Conservation (phyloP, 1,140 invertebrate species). For the Drosophila rufa region DNA sequence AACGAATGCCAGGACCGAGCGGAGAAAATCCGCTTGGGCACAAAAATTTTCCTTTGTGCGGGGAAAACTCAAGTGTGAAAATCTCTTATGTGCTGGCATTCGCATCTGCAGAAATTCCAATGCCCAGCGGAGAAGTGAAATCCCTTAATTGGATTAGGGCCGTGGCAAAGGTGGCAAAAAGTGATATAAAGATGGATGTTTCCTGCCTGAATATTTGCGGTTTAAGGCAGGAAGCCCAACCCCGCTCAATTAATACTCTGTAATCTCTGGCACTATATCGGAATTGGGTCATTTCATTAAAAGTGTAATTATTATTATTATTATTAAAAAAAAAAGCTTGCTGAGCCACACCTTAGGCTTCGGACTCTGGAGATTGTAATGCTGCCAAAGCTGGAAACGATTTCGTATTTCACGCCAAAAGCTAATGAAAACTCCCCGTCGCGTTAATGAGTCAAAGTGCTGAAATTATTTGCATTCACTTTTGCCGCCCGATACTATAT, state of each 20-base stretch:
- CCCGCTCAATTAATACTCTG: conserved; percentile 11
- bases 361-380: conserved; percentile 17
- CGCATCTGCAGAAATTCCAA: conserved; percentile 63
- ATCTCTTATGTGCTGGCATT: conserved; percentile 67
- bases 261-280: conserved; percentile 22
- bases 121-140: conserved; percentile 29
- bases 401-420: conserved; percentile 53
- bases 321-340: conserved; percentile 29
- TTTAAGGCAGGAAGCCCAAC: conserved; percentile 3
- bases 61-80: conserved; percentile 69
- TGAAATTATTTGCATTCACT: conserved; percentile 81
- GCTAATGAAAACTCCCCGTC: conserved; percentile 77
- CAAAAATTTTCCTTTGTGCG: conserved; percentile 26
- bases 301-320: conserved; percentile 44
- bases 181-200: conserved; percentile 1
- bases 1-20: conserved; percentile 60
- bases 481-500: conserved; percentile 55
- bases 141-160: conserved; percentile 44
- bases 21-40: conserved; percentile 63
- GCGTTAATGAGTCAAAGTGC: conserved; percentile 78
- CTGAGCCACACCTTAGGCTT: conserved; percentile 50
- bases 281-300: conserved; percentile 51
- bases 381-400: conserved; percentile 29
- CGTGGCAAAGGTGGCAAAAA: conserved; percentile 39
- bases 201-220: conserved; percentile 12